A percentile compares a stretch with the other conserved stretches of the same genome.
Evolutionary conservation across 2,113 vertebrate genomes (phyloP).

Genomic region (Sus scrofa): DNA sequence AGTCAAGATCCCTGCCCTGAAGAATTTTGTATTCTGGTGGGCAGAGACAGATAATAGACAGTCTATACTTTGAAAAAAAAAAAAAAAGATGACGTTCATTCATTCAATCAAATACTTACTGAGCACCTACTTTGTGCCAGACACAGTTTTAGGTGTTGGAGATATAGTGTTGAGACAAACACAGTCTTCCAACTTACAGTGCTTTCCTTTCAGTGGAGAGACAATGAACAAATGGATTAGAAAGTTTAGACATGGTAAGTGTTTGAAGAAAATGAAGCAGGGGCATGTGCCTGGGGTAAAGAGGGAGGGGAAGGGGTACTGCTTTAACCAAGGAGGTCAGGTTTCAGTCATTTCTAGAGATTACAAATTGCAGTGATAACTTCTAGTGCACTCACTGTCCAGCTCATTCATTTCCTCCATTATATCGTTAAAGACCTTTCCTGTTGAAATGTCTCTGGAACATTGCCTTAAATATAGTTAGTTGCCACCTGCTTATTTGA

Average conservation of each 20-base stretch:
- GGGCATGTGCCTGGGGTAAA: too few species aligned
- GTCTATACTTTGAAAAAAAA: background rate
- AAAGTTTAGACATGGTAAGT: background rate
- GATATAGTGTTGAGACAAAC: background rate
- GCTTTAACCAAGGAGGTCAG: background rate
- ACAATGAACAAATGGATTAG: background rate
- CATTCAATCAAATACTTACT: background rate
- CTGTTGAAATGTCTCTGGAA: accelerated
- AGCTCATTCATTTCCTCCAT: background rate
- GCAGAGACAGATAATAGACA: background rate
- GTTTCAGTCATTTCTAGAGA: background rate
- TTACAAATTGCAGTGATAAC: background rate
- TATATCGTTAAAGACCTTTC: background rate
- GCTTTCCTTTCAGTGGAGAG: background rate
- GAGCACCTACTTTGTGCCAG: background rate
- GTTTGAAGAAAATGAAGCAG: background rate
- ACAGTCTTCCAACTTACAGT: background rate
- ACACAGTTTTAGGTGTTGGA: background rate
- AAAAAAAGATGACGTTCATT: background rate
- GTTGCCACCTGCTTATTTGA: background rate
- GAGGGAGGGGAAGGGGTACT: background rate
- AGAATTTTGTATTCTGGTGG: background rate
- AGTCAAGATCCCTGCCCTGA: background rate
- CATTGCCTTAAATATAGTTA: accelerated
- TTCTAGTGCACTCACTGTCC: too few species aligned